Evolutionary conservation across 2,888 invertebrate genomes (phyloP).

Genomic region (Lasiommata megera): DNA sequence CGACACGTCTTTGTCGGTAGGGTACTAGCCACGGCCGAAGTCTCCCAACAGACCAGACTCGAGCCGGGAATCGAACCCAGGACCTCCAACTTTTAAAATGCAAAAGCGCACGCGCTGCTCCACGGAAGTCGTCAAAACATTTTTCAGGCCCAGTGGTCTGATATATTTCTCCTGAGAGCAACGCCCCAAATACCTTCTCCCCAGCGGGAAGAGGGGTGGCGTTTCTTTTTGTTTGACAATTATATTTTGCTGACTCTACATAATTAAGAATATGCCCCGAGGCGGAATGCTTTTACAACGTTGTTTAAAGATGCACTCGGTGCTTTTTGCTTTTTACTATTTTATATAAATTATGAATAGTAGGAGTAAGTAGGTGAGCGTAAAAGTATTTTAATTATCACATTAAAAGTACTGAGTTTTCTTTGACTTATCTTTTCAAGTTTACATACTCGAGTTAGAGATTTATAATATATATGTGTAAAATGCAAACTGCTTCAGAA

Average conservation of each 20-base stretch:
- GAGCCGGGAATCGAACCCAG: too few species aligned
- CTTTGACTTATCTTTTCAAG: background rate
- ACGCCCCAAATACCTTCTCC: background rate
- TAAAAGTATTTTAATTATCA: background rate
- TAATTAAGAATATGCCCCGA: constrained; percentile 33
- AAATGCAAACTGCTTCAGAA: too few species aligned
- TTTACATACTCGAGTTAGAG: background rate
- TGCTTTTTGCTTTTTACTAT: constrained; percentile 10
- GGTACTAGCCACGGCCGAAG: too few species aligned
- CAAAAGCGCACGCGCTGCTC: too few species aligned
- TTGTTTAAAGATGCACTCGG: constrained; percentile 22
- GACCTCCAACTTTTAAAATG: too few species aligned
- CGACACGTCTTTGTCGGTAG: too few species aligned
- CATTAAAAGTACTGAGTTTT: background rate
- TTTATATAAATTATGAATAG: constrained; percentile 4
- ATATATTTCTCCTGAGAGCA: background rate
- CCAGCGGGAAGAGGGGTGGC: background rate
- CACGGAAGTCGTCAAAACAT: too few species aligned
- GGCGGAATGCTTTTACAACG: constrained; percentile 29
- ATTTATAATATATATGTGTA: too few species aligned
- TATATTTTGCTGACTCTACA: constrained; percentile 34
- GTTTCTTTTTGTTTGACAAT: constrained; percentile 23
- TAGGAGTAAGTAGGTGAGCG: background rate
- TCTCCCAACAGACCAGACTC: too few species aligned
- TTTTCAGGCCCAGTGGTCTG: background rate